A percentile compares a stretch with the other conserved stretches of the same genome.
Evolutionary conservation across 2,888 invertebrate species (phyloP).

Genomic region (Dorcus hopei): DNA sequence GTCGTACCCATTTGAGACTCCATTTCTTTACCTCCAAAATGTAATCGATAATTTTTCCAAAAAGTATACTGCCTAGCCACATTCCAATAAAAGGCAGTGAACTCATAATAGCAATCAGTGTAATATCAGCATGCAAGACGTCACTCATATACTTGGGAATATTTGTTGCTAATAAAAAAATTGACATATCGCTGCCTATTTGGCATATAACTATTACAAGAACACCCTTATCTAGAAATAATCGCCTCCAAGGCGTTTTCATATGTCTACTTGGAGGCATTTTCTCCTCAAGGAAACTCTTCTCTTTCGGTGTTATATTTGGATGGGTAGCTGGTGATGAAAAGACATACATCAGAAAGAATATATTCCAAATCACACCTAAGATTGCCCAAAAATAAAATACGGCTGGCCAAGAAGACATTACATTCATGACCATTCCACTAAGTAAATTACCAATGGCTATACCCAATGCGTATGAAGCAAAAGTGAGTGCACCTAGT

Average conservation of each 20-base stretch:
- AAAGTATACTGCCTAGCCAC: slow-evolving; percentile 62
- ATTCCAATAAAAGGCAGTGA: slow-evolving; percentile 64
- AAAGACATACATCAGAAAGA: slow-evolving; percentile 39
- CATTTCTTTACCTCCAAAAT: slow-evolving; percentile 1
- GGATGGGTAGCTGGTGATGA: slow-evolving; percentile 55
- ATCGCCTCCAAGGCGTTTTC: slow-evolving; percentile 9
- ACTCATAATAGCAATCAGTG: slow-evolving; percentile 60
- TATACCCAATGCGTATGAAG: slow-evolving; percentile 60
- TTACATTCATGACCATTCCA: slow-evolving; percentile 47
- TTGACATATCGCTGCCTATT: slow-evolving; percentile 68
- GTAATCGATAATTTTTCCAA: slow-evolving; percentile 50
- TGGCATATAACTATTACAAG: slow-evolving; percentile 75
- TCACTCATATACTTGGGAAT: slow-evolving; percentile 68
- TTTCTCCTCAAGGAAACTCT: not conserved
- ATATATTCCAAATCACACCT: slow-evolving; percentile 13
- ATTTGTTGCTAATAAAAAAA: slow-evolving; percentile 69
- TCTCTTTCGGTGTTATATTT: slow-evolving; percentile 6
- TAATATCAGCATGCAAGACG: slow-evolving; percentile 63
- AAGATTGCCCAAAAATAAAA: slow-evolving; percentile 7
- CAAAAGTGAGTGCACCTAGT: slow-evolving; percentile 59
- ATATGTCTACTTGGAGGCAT: not conserved
- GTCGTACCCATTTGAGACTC: slow-evolving; percentile 7
- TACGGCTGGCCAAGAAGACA: slow-evolving; percentile 51
- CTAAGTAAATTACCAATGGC: slow-evolving; percentile 54
- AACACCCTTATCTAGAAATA: slow-evolving; percentile 58